These are phyloP conservation scores for Xylophagus ater DNA, from an alignment of 2,888 invertebrate genomes.

Conservation along the genomic window DNA sequence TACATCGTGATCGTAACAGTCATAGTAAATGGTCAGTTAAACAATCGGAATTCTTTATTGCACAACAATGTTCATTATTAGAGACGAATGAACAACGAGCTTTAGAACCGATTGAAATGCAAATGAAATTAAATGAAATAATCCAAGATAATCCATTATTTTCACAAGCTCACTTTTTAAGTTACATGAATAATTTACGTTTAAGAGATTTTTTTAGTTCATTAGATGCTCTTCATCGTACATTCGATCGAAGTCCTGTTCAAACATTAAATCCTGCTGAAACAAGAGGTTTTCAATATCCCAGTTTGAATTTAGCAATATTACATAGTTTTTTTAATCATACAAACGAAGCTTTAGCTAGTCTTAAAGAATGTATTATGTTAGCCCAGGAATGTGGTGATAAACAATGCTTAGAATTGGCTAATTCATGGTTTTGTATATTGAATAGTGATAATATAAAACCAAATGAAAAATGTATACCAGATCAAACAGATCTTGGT, in stretches of 20 bases:
- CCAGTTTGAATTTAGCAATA: conserved; percentile 81
- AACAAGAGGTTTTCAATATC: conserved; percentile 61
- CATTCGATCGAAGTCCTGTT: conserved; percentile 57
- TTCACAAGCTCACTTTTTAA: conserved; percentile 59
- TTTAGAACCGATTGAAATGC: conserved; percentile 61
- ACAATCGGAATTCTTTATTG: conserved; percentile 81
- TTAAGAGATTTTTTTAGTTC: conserved; percentile 66
- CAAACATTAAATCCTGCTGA: conserved; percentile 42
- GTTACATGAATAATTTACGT: conserved; percentile 79
- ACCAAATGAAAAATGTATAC: conserved; percentile 55
- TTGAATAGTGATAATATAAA: conserved; percentile 45
- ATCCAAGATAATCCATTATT: conserved; percentile 34
- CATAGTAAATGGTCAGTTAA: conserved; percentile 70
- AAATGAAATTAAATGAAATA: conserved; percentile 43
- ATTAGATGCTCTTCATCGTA: conserved; percentile 63
- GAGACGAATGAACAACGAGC: conserved; percentile 74
- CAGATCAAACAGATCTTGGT: conserved; percentile 55
- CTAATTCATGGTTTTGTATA: conserved; percentile 68
- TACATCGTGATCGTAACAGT: conserved; percentile 29
- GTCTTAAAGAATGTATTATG: conserved; percentile 77
- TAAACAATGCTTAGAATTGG: conserved; percentile 72
- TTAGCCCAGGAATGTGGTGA: conserved; percentile 82
- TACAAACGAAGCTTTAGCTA: conserved; percentile 65
- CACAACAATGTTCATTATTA: conserved; percentile 72
- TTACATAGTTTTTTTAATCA: conserved; percentile 68